A percentile compares a stretch with the other conserved stretches of the same genome.
Evolutionary conservation across 37 sponge, comb jelly and placozoan genomes (phyloP).

Genomic region (Ianthella basta): DNA sequence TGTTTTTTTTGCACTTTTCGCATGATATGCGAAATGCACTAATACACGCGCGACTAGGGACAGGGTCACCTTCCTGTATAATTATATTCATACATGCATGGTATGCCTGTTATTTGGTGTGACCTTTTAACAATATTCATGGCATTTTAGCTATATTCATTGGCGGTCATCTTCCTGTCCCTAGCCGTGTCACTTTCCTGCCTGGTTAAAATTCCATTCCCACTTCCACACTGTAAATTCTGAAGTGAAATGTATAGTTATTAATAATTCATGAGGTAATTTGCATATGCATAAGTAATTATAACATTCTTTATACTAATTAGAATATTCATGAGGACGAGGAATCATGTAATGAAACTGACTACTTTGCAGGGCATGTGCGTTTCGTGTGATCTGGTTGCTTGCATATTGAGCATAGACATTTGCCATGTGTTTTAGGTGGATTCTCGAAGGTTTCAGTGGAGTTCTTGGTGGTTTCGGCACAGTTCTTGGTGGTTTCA

Average conservation of each 20-base stretch:
- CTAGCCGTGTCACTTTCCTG: too few species aligned
- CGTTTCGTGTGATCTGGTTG: conserved; percentile 72
- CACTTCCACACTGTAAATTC: background rate
- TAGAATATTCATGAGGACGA: background rate
- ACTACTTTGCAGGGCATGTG: conserved; percentile 48
- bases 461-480: too few species aligned
- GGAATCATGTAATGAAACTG: background rate
- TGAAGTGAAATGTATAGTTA: conserved; percentile 1
- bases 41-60: too few species aligned
- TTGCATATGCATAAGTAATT: conserved; percentile 14
- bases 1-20: background rate
- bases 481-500: too few species aligned
- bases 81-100: too few species aligned
- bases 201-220: background rate
- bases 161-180: too few species aligned
- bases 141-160: too few species aligned
- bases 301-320: background rate
- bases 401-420: conserved; percentile 61
- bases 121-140: too few species aligned
- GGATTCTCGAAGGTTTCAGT: background rate
- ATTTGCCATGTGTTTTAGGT: background rate
- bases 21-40: conserved; percentile 9
- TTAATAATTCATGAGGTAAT: conserved; percentile 5
- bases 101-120: too few species aligned
- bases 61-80: too few species aligned